Percentiles rank a stretch among this genome's conserved stretches.
These are phyloP conservation scores for Mythimna ferrago DNA, from an alignment of 2,888 invertebrate genomes.

Conservation along the genomic window DNA sequence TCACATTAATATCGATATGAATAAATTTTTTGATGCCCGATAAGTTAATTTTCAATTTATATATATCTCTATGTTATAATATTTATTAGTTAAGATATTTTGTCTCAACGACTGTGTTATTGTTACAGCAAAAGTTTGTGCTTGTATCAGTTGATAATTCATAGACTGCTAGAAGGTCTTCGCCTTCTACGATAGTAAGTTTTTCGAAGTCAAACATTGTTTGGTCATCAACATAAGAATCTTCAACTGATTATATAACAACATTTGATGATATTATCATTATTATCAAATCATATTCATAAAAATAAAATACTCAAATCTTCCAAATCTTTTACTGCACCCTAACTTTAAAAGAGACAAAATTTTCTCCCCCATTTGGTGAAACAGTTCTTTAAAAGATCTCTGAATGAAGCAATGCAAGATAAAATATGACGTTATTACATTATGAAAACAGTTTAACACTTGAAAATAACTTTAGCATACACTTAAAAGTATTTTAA, in stretches of 20 bases:
- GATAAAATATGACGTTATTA: slow-evolving; percentile 54
- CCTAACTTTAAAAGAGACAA: background rate
- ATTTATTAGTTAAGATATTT: background rate
- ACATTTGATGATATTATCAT: background rate
- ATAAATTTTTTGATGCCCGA: too few relatives aligned
- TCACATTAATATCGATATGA: too few relatives aligned
- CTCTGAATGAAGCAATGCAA: slow-evolving; percentile 28
- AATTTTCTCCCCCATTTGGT: slow-evolving; percentile 13
- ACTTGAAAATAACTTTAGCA: slow-evolving; percentile 64
- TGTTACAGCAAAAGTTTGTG: too few relatives aligned
- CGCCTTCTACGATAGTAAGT: background rate
- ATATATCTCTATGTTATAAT: too few relatives aligned
- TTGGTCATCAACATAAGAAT: background rate
- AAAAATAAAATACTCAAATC: background rate
- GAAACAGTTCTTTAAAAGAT: slow-evolving; percentile 29
- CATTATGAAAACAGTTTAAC: slow-evolving; percentile 65
- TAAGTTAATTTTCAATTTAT: too few relatives aligned
- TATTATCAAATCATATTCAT: too few relatives aligned
- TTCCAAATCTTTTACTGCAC: too few relatives aligned
- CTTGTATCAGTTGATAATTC: too few relatives aligned
- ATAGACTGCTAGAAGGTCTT: background rate
- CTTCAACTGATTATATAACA: background rate
- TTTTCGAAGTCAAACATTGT: background rate
- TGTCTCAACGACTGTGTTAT: background rate
- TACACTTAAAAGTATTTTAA: slow-evolving; percentile 67